Evolutionary conservation across 2,797 vertebrate genomes (phyloP).

Genomic region (Anabas testudineus): DNA sequence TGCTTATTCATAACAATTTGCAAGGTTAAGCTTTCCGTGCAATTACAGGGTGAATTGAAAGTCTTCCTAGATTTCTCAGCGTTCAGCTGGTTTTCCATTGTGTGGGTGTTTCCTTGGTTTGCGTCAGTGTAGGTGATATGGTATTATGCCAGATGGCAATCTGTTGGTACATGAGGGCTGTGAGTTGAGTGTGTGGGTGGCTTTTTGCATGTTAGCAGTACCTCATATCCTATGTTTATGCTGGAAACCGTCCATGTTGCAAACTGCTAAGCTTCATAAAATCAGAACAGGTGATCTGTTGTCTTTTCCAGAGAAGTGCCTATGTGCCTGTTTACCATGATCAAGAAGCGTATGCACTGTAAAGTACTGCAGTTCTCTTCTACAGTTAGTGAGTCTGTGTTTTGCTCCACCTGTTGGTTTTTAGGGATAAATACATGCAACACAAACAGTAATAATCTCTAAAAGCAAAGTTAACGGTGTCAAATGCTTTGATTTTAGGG

Average conservation of each 20-base stretch:
- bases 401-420: slow-evolving; percentile 68
- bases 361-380: slow-evolving; percentile 20
- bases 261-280: slow-evolving; percentile 25
- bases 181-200: slow-evolving; percentile 78
- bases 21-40: slow-evolving; percentile 8
- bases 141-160: slow-evolving; percentile 82
- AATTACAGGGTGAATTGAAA: slow-evolving; percentile 42
- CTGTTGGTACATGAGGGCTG: slow-evolving; percentile 82
- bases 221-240: slow-evolving; percentile 70
- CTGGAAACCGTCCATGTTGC: slow-evolving; percentile 53
- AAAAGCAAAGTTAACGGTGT: neutral
- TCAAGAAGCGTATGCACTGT: slow-evolving; percentile 30
- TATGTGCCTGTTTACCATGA: slow-evolving; percentile 15
- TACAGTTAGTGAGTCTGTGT: slow-evolving; percentile 15
- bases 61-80: slow-evolving; percentile 50
- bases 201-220: slow-evolving; percentile 76
- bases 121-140: slow-evolving; percentile 74
- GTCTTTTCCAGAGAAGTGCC: slow-evolving; percentile 11
- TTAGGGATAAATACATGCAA: slow-evolving; percentile 32
- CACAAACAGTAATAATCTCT: slow-evolving; percentile 1
- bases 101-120: slow-evolving; percentile 67
- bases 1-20: slow-evolving; percentile 12
- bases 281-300: slow-evolving; percentile 45
- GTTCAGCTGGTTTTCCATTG: slow-evolving; percentile 54
- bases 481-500: neutral